Evolutionary conservation across 2,888 invertebrate genomes (phyloP), one percentile per base, ranked within the genome.

Genomic region (Tetheella fluctuosa): DNA sequence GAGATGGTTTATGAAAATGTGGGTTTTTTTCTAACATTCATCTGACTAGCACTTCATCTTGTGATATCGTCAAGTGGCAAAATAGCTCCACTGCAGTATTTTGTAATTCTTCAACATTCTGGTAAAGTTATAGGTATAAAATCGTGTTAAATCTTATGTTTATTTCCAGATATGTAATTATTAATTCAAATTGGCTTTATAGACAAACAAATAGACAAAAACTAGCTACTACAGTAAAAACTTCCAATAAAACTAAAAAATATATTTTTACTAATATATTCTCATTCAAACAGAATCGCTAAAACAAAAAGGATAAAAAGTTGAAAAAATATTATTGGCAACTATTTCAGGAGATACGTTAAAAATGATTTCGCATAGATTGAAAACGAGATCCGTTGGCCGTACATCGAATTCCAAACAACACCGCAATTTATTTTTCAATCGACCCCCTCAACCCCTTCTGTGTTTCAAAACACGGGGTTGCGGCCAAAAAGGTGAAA

Each of bases 401-500:
- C 20, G 48, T 48, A 48, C 48, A 48, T 57, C 60, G 66, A 66
- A 67, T 64, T 67, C 61, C 61, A 64, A 71, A 69, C 64, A 63
- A 61, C 57, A 59, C 61, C 34, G 60, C 70, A 71, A 68, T 65
- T 70, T 70, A 70, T 68, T 71, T 69, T 71, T 64, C 64, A 65
- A 71, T 71, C 69, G 65, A 34, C 52, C 58, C 60, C 64, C 57
- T 13, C n/a, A n/a, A 7, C 34, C 13, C 34, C 30, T 7, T 8
- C 30, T 30, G 25, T 64, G 63, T 64, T 59, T 57, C 59, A 59
- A 65, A 69, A 60, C 62, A 54, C n/a, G 53, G 54, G 13, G 55
- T 58, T 71, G 68, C 39, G 66, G 64, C 63, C 64, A 62, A 66
- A 71, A 71, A 71, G 71, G 71, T 69, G 69, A 71, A 69, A 57